These are phyloP conservation scores for Cliona cf. orientalis DNA, from an alignment of 37 sponge, comb jelly and placozoan genomes.

Conservation along the genomic window DNA sequence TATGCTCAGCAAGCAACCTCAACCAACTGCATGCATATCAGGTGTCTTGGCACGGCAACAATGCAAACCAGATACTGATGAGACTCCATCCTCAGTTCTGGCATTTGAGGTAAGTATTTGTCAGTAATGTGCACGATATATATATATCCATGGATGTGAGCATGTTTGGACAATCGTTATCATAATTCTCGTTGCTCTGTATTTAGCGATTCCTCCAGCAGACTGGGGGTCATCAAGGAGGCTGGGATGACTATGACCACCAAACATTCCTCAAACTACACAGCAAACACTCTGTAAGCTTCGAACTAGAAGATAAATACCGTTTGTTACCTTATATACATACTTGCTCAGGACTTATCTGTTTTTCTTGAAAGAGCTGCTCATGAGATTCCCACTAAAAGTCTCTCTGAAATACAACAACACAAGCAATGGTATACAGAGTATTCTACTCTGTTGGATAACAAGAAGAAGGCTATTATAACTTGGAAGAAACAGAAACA, in stretches of 20 bases:
- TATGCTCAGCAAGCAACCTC: background rate
- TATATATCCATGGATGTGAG: background rate
- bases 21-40: background rate
- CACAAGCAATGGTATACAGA: slow-evolving; percentile 88
- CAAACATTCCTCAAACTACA: slow-evolving; percentile 65
- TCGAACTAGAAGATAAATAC: background rate
- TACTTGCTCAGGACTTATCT: background rate
- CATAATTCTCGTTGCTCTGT: background rate
- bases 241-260: slow-evolving; percentile 95
- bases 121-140: background rate
- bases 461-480: slow-evolving; percentile 79
- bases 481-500: slow-evolving; percentile 73
- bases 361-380: slow-evolving; percentile 55
- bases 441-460: slow-evolving; percentile 71
- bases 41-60: background rate
- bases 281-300: no score
- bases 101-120: slow-evolving; percentile 69
- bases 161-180: background rate
- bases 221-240: slow-evolving; percentile 82
- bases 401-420: slow-evolving; percentile 48
- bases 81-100: slow-evolving; percentile 67
- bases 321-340: background rate
- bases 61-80: background rate
- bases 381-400: slow-evolving; percentile 69
- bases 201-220: slow-evolving; percentile 75